Evolutionary conservation across 2,888 invertebrate genomes (phyloP), one percentile per base, ranked within the genome.

Genomic region (Drosophila ustulata): DNA sequence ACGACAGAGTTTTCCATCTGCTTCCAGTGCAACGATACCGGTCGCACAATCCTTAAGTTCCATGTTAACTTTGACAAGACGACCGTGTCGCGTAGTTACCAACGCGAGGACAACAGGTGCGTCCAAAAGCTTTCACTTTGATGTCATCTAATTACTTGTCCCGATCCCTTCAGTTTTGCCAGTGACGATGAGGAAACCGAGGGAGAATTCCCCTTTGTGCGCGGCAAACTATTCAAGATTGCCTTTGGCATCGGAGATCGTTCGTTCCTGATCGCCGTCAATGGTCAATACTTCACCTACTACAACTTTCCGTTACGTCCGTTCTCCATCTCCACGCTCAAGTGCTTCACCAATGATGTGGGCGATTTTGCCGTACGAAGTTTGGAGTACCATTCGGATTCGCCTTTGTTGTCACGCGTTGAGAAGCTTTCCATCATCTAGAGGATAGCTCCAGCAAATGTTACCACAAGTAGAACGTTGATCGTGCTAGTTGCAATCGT

Each of bases 211-310:
- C 92, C 92, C 2, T 92, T 92, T 56, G 87, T 89, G 34, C 90
- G 92, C 3, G 92, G 92, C 13, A 92, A 91, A 53, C 78, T 91
- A 4, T 92, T 92, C 34, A 92, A 91, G 75, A 91, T 92, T 34
- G 92, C 92, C 2, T 92, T 92, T 39, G 92, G 92, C 6, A 81
- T 91, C 37, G 91, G 92, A 6, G 92, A 92, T 72, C 90, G 91
- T 25, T 90, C 92, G 8, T 91, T 92, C 46, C 78, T 92, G 2
- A 90, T 92, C 32, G 92, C 92, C 9, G 91, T 92, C 23, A 92
- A 92, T 81, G 92, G 92, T 0, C 91, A 90, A 78, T 92, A 91
- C 52, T 92, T 91, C 34, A 92, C 92, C 18, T 92, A 92, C 47
- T 92, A 91, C 64, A 92, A 92, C 57, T 92, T 90, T 66, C 92